phyloP scores from a whole-genome alignment of 2,888 invertebrate genomes.

The Epinotia demarniana region DNA sequence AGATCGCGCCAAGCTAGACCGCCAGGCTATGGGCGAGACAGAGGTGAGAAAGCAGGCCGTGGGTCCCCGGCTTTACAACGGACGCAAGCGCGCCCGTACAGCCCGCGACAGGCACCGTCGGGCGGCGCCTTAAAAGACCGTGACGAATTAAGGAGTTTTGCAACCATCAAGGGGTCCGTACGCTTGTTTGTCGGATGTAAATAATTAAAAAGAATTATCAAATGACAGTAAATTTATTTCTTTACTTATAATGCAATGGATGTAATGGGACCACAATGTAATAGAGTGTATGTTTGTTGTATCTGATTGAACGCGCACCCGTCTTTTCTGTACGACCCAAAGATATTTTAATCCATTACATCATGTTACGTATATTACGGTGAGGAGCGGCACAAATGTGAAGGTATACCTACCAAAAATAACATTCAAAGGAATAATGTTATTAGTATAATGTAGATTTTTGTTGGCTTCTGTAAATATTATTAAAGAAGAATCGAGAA shows the following conservation, averaged over 20 bases:
- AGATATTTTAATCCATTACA: constrained; percentile 61
- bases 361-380: constrained; percentile 49
- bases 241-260: background rate
- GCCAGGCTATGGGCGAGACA: too few species aligned
- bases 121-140: too few species aligned
- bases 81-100: too few species aligned
- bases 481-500: constrained; percentile 3
- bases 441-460: constrained; percentile 15
- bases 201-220: too few species aligned
- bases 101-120: too few species aligned
- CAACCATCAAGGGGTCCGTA: too few species aligned
- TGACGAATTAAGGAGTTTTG: too few species aligned
- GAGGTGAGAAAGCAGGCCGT: too few species aligned
- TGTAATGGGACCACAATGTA: background rate
- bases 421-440: constrained; percentile 17
- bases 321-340: constrained; percentile 51
- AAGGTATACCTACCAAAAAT: constrained; percentile 13
- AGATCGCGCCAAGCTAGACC: too few species aligned
- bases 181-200: too few species aligned
- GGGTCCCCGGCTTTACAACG: too few species aligned
- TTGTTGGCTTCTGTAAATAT: constrained; percentile 8
- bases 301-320: constrained; percentile 45
- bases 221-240: background rate
- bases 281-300: background rate
- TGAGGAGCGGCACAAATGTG: constrained; percentile 40